Conservation (phyloP, 2,797 vertebrate species). For the Tapera naevia region DNA sequence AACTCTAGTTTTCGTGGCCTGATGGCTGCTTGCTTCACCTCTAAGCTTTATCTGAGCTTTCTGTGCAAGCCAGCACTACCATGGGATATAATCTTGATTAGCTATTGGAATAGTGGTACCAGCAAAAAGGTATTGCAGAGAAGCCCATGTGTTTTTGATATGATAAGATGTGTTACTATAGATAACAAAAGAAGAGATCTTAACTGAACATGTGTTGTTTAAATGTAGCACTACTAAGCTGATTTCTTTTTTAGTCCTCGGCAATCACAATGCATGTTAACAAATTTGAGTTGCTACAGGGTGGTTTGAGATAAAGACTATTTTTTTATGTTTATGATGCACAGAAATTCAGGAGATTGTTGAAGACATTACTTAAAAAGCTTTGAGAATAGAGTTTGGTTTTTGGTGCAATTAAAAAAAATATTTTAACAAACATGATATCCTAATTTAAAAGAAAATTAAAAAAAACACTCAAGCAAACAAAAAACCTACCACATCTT, state of each 20-base stretch:
- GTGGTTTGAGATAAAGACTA: background rate
- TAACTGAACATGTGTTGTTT: background rate
- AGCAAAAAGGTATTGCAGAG: background rate
- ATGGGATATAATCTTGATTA: background rate
- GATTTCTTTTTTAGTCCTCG: background rate
- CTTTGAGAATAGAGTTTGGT: background rate
- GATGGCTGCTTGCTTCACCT: background rate
- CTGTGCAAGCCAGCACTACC: background rate
- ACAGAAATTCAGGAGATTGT: background rate
- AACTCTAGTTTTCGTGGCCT: background rate
- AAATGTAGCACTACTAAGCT: background rate
- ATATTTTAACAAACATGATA: background rate
- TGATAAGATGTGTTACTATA: background rate
- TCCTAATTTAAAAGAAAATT: background rate
- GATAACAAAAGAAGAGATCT: background rate
- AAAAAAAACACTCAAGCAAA: background rate
- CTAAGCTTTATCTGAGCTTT: slow-evolving; percentile 5
- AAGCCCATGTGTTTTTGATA: background rate
- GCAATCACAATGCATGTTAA: background rate
- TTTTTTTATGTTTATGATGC: background rate
- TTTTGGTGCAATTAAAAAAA: background rate
- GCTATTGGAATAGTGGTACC: background rate
- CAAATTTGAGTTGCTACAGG: background rate
- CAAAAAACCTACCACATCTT: background rate
- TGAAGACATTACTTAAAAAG: background rate